Percentiles rank a stretch among this genome's conserved stretches.
Conservation (phyloP, 2,888 invertebrate species). For the Adineta ricciae region DNA sequence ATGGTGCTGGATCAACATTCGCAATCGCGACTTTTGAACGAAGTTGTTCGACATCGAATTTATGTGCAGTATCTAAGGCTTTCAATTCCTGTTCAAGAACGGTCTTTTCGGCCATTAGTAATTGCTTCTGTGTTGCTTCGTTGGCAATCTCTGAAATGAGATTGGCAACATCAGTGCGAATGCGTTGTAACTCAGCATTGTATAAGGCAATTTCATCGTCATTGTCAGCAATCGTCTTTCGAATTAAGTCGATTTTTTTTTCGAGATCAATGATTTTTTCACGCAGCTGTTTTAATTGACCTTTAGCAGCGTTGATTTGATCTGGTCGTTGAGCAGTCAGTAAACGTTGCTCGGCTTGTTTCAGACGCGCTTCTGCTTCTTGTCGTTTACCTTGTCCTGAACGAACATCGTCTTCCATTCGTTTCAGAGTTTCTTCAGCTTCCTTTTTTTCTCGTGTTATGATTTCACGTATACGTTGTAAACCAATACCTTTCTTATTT, state of each 20-base stretch:
- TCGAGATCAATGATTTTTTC: slow-evolving; percentile 15
- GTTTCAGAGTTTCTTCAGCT: not conserved
- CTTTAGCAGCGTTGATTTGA: not conserved
- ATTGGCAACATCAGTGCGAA: not conserved
- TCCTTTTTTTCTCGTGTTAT: not conserved
- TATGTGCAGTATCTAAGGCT: not conserved
- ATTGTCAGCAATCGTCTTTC: slow-evolving; percentile 18
- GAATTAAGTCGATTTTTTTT: not conserved
- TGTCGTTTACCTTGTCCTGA: not conserved
- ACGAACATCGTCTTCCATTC: slow-evolving; percentile 2
- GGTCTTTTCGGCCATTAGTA: not conserved
- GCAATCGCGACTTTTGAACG: slow-evolving; percentile 17
- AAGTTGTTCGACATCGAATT: slow-evolving; percentile 17
- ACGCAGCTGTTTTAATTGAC: slow-evolving; percentile 17
- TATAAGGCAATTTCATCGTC: slow-evolving; percentile 16
- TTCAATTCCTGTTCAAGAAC: slow-evolving; percentile 9
- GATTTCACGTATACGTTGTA: slow-evolving; percentile 10
- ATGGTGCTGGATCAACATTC: slow-evolving; percentile 20
- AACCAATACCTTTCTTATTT: slow-evolving; percentile 8
- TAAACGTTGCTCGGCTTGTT: slow-evolving; percentile 18
- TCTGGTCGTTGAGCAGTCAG: not conserved
- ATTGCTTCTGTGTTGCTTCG: slow-evolving; percentile 17
- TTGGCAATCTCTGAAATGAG: not conserved
- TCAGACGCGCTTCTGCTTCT: not conserved
- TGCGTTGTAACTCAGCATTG: slow-evolving; percentile 3